Conservation (phyloP, 2,113 vertebrate genomes). For the Alosa alosa region DNA sequence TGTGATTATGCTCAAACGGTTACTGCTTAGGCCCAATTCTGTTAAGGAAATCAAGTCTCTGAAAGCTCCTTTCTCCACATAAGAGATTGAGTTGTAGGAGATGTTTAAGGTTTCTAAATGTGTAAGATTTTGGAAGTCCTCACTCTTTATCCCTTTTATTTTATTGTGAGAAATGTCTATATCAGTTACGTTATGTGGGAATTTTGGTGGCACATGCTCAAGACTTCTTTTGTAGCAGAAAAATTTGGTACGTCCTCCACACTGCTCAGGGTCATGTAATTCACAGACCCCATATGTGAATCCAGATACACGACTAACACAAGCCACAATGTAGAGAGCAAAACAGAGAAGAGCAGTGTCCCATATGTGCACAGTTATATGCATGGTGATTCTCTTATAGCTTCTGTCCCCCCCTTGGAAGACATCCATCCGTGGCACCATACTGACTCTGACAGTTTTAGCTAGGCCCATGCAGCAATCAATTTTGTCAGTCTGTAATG, state of each 20-base stretch:
- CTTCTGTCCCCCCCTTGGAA: background rate
- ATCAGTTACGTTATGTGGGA: background rate
- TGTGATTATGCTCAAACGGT: background rate
- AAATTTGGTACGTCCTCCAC: background rate
- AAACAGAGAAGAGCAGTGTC: background rate
- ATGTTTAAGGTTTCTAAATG: background rate
- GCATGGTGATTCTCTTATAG: background rate
- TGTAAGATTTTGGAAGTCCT: background rate
- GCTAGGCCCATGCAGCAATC: background rate
- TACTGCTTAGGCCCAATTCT: background rate
- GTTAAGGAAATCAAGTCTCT: background rate
- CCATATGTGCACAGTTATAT: background rate
- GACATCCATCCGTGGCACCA: background rate
- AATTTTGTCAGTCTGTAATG: background rate
- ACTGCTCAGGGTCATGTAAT: background rate
- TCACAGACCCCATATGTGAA: background rate
- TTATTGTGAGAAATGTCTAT: background rate
- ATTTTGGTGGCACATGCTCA: background rate
- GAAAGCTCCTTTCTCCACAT: background rate
- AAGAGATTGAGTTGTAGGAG: background rate
- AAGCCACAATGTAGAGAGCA: background rate
- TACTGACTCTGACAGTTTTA: background rate
- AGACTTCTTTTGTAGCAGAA: background rate
- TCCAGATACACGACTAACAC: background rate
- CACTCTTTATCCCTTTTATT: background rate